Evolutionary conservation across 2,888 invertebrate species (phyloP), one percentile per base, ranked within the genome.

Genomic region (Lacanobia wlatinum): DNA sequence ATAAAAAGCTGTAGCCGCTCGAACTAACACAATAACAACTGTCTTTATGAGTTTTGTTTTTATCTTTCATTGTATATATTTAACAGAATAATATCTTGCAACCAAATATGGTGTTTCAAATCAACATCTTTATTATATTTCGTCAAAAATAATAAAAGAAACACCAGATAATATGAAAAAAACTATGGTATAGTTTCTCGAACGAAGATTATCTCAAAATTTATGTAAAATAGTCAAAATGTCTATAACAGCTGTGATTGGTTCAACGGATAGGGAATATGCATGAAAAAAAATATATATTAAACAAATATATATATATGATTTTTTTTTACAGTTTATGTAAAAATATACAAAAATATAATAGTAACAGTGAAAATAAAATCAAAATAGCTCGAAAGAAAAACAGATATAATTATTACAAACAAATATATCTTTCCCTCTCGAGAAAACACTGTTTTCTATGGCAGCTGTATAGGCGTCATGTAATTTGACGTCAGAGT

Each of bases 41-140:
- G 50, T 43, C 58, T n/a, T 58, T 63, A 46, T 65, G 73, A 70
- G 73, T 73, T 68, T 23, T 75, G 67, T 80, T 76, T 84, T 76
- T 72, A 73, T 73, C 55, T 65, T 79, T 79, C 82, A 64, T 82
- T 79, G 76, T 80, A 74, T 61, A 80, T 77, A 65, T 67, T 53
- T 66, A 80, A 76, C 76, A 52, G 56, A 61, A 23, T 68, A 68
- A 64, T 55, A 23, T 60, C 56, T 60, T 12, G 40, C 21, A 62
- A 58, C 53, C 50, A 8, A 78, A 56, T 16, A 53, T 34, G 28
- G 2, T 38, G 14, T 77, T 21, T 28, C 7, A 55, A 59, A 23
- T 46, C 5, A 8, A 23, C 14, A 28, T 18, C 38, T 1, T 71
- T 4, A 28, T 34, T 34, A 21, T 23, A n/a, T 21, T 48, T 43